Base-by-base conservation (phyloP, 2,113 vertebrate species). In the Brachionichthys hirsutus region DNA sequence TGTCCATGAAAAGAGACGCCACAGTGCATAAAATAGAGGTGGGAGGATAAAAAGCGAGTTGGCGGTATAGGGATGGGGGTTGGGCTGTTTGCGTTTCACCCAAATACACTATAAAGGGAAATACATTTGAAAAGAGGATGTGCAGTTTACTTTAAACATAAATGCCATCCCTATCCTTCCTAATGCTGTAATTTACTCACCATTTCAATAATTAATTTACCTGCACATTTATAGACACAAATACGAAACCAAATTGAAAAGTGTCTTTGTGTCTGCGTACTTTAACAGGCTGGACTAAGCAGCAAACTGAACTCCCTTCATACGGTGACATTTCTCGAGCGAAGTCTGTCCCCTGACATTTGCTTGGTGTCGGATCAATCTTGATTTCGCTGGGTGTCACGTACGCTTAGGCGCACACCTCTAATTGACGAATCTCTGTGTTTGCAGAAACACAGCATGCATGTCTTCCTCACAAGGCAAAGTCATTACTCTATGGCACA, bases 351-450 rank as follows among this genome's bases (percentile, higher is more conserved):
- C 64, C 66, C 73, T 92, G 91, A 92, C 90, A 92, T 92, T 92
- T 90, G 72, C 84, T 82, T 77, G 73, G 88, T 91, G 89, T 90
- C 89, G 91, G 78, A 92, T 92, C 86, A 89, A 89, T 92, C 87
- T 89, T 86, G 80, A 89, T 90, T 91, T 89, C 85, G 68, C 79
- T 85, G 73, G 63, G 73, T 83, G 88, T 91, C 89, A 90, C 85
- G 89, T 89, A 68, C 78, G 81, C 82, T 91, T 87, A 86, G 63
- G 81, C 77, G 61, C 80, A 81, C 68, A 73, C 81, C 77, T 82
- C 79, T 72, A 89, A 91, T 77, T 54, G 76, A 72, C 67, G 48
- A 40, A 62, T 67, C 61, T 71, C 67, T 17, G 30, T 14, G 13
- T 60, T 76, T 60, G 49, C 36, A 42, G 45, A 70, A 70, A 42